phyloP scores from a whole-genome alignment of 2,888 invertebrate species.

The Neoaliturus tenellus region DNA sequence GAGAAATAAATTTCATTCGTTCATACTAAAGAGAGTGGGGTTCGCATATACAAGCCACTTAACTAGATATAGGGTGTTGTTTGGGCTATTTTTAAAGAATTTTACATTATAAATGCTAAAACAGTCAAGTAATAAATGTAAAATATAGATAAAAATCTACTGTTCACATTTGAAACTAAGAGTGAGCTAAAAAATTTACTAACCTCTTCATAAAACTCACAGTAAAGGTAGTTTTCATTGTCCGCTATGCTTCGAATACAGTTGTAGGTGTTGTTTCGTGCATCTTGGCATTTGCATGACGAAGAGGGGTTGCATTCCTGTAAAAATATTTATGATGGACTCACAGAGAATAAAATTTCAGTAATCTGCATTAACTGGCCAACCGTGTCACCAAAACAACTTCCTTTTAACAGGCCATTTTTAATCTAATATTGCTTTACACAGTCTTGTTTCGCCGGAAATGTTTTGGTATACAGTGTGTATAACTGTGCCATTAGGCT shows the following conservation, averaged over 20 bases:
- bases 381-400: too few species aligned
- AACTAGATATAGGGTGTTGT: too few species aligned
- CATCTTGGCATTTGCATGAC: conserved; percentile 91
- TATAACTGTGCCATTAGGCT: too few species aligned
- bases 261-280: conserved; percentile 87
- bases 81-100: too few species aligned
- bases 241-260: conserved; percentile 81
- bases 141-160: not conserved
- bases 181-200: not conserved
- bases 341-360: not conserved
- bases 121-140: too few species aligned
- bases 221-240: conserved; percentile 71
- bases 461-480: not conserved
- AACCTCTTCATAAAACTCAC: conserved; percentile 70
- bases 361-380: not conserved
- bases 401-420: too few species aligned
- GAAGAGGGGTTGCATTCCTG: conserved; percentile 80
- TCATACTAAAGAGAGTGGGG: too few species aligned
- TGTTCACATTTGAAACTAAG: not conserved
- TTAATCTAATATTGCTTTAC: not conserved
- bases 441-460: not conserved
- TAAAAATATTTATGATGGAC: conserved; percentile 66
- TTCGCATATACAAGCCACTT: too few species aligned
- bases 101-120: too few species aligned
- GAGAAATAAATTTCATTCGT: too few species aligned